Conservation (phyloP, 1,140 invertebrate species). For the Caenorhabditis latens region DNA sequence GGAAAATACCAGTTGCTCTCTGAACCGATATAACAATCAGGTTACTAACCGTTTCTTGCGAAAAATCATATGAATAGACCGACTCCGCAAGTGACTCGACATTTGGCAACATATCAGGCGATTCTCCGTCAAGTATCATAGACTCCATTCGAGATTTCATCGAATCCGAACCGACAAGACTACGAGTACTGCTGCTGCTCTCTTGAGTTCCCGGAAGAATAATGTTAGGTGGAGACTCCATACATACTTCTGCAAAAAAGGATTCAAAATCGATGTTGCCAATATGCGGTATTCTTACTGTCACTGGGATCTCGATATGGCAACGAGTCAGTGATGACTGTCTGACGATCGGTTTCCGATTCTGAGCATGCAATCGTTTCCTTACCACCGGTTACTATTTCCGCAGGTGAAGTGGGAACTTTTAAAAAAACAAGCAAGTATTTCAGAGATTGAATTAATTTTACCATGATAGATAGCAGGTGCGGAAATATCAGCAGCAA, state of each 20-base stretch:
- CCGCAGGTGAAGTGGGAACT: slow-evolving; percentile 7
- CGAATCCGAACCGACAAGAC: not conserved
- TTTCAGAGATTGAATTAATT: not conserved
- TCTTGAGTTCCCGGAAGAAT: not conserved
- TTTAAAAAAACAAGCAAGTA: not conserved
- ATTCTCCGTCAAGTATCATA: not conserved
- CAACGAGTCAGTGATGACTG: slow-evolving; percentile 44
- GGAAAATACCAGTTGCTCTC: not conserved
- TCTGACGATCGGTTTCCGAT: slow-evolving; percentile 29
- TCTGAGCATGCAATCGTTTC: not conserved
- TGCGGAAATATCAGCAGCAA: slow-evolving; percentile 1
- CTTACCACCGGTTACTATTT: not conserved
- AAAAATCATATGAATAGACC: not conserved
- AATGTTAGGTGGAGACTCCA: not conserved
- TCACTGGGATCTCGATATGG: slow-evolving; percentile 40
- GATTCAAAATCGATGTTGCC: not conserved
- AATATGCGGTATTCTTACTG: not conserved
- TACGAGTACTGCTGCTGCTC: slow-evolving; percentile 28
- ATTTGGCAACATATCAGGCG: not conserved
- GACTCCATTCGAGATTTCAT: not conserved
- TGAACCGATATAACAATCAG: no score
- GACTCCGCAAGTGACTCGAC: not conserved
- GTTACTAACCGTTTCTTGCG: not conserved
- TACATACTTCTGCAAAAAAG: slow-evolving; percentile 9
- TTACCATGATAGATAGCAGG: slow-evolving; percentile 26